Evolutionary conservation across 2,797 vertebrate genomes (phyloP).

Genomic region (Pangasius mekongensis): DNA sequence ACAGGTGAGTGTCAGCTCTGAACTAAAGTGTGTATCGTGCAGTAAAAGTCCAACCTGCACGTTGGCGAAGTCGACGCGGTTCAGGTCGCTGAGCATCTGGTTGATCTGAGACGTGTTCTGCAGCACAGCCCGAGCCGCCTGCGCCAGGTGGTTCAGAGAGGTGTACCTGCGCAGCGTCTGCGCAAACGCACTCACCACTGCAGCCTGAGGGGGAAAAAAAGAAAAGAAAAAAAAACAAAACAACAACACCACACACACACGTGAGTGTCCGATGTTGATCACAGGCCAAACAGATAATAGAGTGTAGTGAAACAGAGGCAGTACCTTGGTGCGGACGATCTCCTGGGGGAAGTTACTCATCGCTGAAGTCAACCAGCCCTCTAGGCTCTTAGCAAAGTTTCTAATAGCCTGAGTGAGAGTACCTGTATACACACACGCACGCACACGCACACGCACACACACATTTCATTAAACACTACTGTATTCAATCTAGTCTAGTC

Average conservation of each 20-base stretch:
- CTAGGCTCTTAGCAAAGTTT: constrained; percentile 97
- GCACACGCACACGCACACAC: background rate
- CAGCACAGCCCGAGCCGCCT: constrained; percentile 92
- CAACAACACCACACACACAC: background rate
- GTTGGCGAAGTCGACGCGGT: constrained; percentile 96
- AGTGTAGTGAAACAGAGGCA: background rate
- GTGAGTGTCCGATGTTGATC: background rate
- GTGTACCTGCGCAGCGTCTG: constrained; percentile 96
- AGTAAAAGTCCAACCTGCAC: constrained; percentile 84
- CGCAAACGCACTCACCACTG: constrained; percentile 93
- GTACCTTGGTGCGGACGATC: constrained; percentile 93
- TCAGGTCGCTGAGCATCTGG: constrained; percentile 99
- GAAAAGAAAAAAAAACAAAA: background rate
- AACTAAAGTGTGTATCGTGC: background rate
- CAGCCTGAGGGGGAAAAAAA: constrained; percentile 75
- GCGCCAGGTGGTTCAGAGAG: constrained; percentile 94
- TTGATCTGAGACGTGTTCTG: constrained; percentile 99
- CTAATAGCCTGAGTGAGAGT: constrained; percentile 96
- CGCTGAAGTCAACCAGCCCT: constrained; percentile 93
- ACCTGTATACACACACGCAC: constrained; percentile 71
- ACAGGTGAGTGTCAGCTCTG: background rate
- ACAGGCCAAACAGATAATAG: background rate
- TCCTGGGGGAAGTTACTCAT: constrained; percentile 93
- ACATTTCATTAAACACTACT: background rate
- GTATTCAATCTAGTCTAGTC: background rate